Percentiles rank a stretch among this genome's conserved stretches.
Conservation (phyloP, 2,797 vertebrate species). For the Myotis findleyi region DNA sequence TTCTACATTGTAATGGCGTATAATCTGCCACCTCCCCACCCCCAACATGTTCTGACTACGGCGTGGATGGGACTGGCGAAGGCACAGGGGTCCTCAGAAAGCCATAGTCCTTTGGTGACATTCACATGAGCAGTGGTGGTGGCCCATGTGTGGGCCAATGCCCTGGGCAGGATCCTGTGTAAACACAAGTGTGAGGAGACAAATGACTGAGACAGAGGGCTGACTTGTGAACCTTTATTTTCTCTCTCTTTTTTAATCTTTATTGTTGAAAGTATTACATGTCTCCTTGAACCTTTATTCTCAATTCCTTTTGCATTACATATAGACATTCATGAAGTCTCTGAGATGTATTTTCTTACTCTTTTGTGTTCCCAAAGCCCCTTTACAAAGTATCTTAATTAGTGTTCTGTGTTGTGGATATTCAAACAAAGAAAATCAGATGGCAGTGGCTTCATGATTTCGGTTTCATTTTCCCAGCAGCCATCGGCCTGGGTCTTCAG, state of each 20-base stretch:
- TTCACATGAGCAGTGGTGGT: neutral
- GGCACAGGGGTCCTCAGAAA: neutral
- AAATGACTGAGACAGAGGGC: neutral
- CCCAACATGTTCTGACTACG: fast-evolving
- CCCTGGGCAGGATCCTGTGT: neutral
- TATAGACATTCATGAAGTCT: neutral
- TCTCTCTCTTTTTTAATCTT: neutral
- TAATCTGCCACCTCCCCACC: neutral
- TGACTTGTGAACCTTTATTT: neutral
- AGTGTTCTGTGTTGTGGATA: neutral
- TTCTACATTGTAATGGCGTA: neutral
- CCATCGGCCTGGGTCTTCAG: neutral
- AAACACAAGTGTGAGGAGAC: neutral
- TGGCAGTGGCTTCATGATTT: neutral
- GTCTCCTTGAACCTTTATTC: too few relatives aligned
- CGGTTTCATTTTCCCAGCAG: neutral
- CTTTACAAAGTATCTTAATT: neutral
- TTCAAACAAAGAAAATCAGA: neutral
- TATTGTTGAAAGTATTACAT: too few relatives aligned
- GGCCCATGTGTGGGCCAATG: fast-evolving
- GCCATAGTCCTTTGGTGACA: neutral
- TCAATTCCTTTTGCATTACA: neutral
- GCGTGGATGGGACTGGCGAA: too few relatives aligned
- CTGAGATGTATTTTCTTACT: neutral
- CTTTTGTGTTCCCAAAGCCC: neutral